Evolutionary conservation across 2,113 vertebrate species (phyloP).

Genomic region (Solea solea): DNA sequence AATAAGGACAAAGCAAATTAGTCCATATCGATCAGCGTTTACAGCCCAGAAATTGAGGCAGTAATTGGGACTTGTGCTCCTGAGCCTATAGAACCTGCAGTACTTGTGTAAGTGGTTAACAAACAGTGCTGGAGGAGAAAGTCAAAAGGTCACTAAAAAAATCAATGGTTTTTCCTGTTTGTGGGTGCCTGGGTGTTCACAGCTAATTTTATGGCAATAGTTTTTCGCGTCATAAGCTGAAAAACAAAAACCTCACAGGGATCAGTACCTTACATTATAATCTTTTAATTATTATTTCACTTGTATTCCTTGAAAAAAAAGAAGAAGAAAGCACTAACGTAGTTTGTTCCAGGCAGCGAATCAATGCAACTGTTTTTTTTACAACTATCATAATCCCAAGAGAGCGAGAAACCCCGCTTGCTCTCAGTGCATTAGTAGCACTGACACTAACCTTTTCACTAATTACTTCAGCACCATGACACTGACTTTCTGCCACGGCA

Average conservation of each 20-base stretch:
- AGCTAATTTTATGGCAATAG: conserved; percentile 4
- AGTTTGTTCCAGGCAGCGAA: conserved; percentile 16
- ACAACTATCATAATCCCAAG: conserved; percentile 28
- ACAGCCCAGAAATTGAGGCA: background rate
- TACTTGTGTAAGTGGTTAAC: conserved; percentile 9
- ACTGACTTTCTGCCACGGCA: conserved; percentile 25
- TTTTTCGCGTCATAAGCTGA: background rate
- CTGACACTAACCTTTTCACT: conserved; percentile 41
- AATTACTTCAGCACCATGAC: conserved; percentile 46
- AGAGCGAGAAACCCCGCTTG: conserved; percentile 19
- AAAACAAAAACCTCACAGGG: background rate
- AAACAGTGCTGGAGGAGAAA: conserved; percentile 20
- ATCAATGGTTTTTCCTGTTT: conserved; percentile 20
- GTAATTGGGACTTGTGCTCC: conserved; percentile 1
- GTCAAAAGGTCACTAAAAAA: background rate
- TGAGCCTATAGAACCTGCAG: background rate
- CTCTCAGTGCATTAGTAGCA: conserved; percentile 25
- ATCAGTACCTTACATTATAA: background rate
- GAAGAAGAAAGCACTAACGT: background rate
- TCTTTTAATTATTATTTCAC: conserved; percentile 10
- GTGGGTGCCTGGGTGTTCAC: background rate
- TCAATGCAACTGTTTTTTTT: conserved; percentile 40
- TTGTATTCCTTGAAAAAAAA: background rate
- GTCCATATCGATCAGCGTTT: background rate
- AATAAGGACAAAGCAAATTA: background rate